These are phyloP conservation scores for Botia almorhae DNA, from an alignment of 2,797 vertebrate species.

Conservation along the genomic window DNA sequence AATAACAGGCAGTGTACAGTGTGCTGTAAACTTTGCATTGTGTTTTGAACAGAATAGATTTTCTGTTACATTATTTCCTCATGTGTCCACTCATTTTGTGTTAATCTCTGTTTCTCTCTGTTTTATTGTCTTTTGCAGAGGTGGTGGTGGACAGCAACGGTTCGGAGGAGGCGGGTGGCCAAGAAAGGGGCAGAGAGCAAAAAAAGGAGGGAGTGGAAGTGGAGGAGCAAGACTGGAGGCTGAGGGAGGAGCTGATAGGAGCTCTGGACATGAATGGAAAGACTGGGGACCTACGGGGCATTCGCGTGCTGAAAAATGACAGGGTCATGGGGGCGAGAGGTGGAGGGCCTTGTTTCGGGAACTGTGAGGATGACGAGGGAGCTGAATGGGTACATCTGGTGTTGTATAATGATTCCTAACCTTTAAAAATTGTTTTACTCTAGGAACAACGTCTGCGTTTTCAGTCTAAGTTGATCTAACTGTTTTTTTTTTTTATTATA, in stretches of 20 bases:
- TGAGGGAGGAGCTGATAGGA: slow-evolving; percentile 87
- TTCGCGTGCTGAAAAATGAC: slow-evolving; percentile 92
- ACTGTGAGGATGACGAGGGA: slow-evolving; percentile 95
- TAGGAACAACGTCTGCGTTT: not conserved
- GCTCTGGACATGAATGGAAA: slow-evolving; percentile 91
- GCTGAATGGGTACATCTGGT: slow-evolving; percentile 90
- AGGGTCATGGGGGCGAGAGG: slow-evolving; percentile 85
- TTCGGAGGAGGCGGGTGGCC: slow-evolving; percentile 83
- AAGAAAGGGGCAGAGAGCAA: slow-evolving; percentile 78
- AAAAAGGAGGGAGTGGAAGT: slow-evolving; percentile 78
- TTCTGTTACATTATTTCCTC: not conserved
- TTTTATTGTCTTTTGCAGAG: slow-evolving; percentile 57
- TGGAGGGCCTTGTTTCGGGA: slow-evolving; percentile 93
- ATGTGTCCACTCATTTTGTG: not conserved
- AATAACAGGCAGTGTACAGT: not conserved
- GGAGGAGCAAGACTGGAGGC: slow-evolving; percentile 93
- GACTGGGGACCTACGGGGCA: slow-evolving; percentile 92
- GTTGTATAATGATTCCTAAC: not conserved
- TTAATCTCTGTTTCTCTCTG: not conserved
- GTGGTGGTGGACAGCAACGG: slow-evolving; percentile 90
- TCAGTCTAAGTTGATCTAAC: not conserved
- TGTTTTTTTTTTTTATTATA: too few species aligned
- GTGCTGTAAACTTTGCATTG: not conserved
- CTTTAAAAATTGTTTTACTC: not conserved
- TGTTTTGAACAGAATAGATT: not conserved